Base-by-base conservation (phyloP, 2,888 invertebrate genomes). In the Crocallis elinguaria region DNA sequence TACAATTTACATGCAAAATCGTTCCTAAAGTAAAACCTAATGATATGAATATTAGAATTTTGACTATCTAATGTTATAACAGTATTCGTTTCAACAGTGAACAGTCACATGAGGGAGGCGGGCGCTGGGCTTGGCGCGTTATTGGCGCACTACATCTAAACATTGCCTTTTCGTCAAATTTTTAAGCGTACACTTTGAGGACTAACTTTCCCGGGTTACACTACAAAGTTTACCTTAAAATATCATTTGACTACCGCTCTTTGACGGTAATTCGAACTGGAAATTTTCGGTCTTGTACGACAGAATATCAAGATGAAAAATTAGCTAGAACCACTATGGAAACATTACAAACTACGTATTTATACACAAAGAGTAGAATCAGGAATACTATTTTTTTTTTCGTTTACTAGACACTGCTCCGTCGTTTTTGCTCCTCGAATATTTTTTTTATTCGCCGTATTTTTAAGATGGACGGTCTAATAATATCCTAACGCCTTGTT, bases 21-120 rank as follows among this genome's bases (percentile, higher is more conserved):
- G 79, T 76, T 73, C 77, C 88, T 90, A 89, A 89, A 88, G 84
- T 90, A 89, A 86, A 86, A 89, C 75, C 90, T 91, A 91, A 89
- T 91, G 90, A 91, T 91, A 91, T 91, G 90, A 86, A 89, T 80
- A 84, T 81, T 84, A 86, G 60, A 90, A 90, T 90, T 90, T 89
- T 71, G 87, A 82, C 90, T 90, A 90, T 88, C 90, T 90, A 90
- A 85, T 69, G 77, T 81, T 53, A 81, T 68, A 78, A 77, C 60
- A 68, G 69, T 64, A 63, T 69, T 57, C 66, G 72, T 70, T 32
- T 65, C 64, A 69, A 70, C 62, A 69, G 70, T 71, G 70, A 63
- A 57, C 63, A 54, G 64, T n/a, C n/a, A n/a, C 19, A 6, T 19
- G 62, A 67, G 71, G 65, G 73, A 32, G 62, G 65, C 65, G 67